phyloP scores from a whole-genome alignment of 2,888 invertebrate species.

The Myopa testacea region DNA sequence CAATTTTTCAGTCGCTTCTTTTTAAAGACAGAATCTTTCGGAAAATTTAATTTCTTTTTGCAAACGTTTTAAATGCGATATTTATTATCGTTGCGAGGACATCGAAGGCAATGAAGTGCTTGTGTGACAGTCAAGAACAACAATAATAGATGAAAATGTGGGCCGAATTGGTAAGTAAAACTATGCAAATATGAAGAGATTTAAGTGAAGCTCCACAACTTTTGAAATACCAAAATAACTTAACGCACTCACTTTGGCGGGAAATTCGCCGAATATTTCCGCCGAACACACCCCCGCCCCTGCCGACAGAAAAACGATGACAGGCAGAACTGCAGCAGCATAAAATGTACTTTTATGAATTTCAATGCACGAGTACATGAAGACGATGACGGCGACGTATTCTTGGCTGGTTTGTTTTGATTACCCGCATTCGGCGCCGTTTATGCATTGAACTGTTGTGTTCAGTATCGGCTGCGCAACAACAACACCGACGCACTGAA shows the following conservation, averaged over 20 bases:
- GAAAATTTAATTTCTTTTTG: background rate
- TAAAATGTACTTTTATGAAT: conserved; percentile 36
- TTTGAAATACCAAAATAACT: background rate
- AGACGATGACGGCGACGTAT: conserved; percentile 40
- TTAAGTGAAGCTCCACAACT: background rate
- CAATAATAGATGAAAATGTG: conserved; percentile 42
- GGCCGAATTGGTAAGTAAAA: conserved; percentile 43
- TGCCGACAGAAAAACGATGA: background rate
- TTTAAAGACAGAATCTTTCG: background rate
- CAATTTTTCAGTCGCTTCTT: background rate
- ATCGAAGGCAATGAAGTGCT: conserved; percentile 3
- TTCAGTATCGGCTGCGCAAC: conserved; percentile 25
- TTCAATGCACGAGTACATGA: conserved; percentile 24
- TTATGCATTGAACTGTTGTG: conserved; percentile 30
- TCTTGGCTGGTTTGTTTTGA: conserved; percentile 51
- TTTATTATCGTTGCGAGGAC: background rate
- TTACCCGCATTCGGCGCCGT: conserved; percentile 47
- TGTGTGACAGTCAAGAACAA: background rate
- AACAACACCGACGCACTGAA: conserved; percentile 14
- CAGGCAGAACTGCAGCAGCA: background rate
- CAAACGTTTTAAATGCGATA: background rate
- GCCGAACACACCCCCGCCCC: background rate
- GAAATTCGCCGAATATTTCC: conserved; percentile 10
- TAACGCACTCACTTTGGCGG: conserved; percentile 15
- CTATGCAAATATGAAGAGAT: background rate